Conservation (phyloP, 1,140 invertebrate genomes). For the Drosophila pseudoobscura region DNA sequence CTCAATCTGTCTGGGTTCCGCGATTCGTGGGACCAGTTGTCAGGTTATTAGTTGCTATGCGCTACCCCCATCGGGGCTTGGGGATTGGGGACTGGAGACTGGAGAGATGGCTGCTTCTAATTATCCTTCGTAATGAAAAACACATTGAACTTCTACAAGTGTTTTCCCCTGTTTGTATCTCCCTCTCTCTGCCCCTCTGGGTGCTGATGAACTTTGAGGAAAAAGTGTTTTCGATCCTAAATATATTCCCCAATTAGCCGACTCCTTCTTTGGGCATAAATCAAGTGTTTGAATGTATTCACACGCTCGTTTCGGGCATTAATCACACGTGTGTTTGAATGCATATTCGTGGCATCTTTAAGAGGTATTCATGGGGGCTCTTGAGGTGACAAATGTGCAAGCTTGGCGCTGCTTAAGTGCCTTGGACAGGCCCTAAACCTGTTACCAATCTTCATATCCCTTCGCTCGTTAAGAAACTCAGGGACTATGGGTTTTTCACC, state of each 20-base stretch:
- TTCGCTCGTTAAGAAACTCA: too few species aligned
- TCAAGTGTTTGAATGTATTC: too few species aligned
- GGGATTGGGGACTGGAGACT: background rate
- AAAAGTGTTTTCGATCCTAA: conserved; percentile 2
- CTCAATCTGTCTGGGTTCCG: conserved; percentile 31
- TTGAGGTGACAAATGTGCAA: conserved; percentile 22
- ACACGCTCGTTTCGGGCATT: too few species aligned
- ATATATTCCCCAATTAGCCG: conserved; percentile 34
- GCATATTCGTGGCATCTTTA: too few species aligned
- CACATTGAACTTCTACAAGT: conserved; percentile 20
- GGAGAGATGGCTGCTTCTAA: conserved; percentile 5
- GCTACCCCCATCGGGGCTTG: background rate
- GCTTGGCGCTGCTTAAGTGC: conserved; percentile 29
- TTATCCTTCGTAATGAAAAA: conserved; percentile 11
- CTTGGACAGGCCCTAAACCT: too few species aligned
- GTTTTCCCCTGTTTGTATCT: too few species aligned
- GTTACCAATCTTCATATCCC: too few species aligned
- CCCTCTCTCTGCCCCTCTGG: background rate
- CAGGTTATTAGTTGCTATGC: conserved; percentile 59
- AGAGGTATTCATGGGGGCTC: conserved; percentile 5
- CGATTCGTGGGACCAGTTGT: conserved; percentile 31
- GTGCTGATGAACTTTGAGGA: conserved; percentile 1
- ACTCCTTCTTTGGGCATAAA: too few species aligned
- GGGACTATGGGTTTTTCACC: background rate
- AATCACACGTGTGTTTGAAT: too few species aligned